phyloP scores from a whole-genome alignment of 2,113 vertebrate species.

The Taxidea taxus region DNA sequence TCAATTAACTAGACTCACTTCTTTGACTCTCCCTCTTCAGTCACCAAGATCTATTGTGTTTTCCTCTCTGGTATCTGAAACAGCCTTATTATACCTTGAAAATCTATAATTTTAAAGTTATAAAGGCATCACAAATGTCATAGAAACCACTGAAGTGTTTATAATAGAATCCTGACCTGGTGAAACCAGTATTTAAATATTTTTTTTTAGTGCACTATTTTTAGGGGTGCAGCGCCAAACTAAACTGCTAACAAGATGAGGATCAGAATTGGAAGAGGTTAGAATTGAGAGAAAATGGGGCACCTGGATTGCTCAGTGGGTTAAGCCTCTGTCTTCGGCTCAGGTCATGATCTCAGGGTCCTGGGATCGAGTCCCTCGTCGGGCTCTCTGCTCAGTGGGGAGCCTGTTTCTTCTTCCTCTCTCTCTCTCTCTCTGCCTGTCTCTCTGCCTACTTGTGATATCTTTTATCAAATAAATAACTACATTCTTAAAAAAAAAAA shows the following conservation, averaged over 20 bases:
- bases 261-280: neutral
- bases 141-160: neutral
- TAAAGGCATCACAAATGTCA: neutral
- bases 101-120: neutral
- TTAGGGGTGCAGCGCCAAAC: neutral
- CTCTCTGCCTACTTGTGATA: too few species aligned
- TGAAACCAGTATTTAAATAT: neutral
- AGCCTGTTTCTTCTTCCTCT: too few species aligned
- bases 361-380: too few species aligned
- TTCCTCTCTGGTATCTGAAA: neutral
- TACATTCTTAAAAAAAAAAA: too few species aligned
- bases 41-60: neutral
- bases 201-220: neutral
- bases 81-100: neutral
- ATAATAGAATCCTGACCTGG: neutral
- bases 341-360: too few species aligned
- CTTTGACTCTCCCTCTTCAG: neutral
- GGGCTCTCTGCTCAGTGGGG: too few species aligned
- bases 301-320: too few species aligned
- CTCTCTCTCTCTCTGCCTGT: too few species aligned
- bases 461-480: too few species aligned
- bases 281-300: neutral
- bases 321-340: too few species aligned
- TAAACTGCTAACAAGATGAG: neutral
- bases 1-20: neutral